Conservation (phyloP, 1,140 invertebrate species). For the Saxidomus purpurata region DNA sequence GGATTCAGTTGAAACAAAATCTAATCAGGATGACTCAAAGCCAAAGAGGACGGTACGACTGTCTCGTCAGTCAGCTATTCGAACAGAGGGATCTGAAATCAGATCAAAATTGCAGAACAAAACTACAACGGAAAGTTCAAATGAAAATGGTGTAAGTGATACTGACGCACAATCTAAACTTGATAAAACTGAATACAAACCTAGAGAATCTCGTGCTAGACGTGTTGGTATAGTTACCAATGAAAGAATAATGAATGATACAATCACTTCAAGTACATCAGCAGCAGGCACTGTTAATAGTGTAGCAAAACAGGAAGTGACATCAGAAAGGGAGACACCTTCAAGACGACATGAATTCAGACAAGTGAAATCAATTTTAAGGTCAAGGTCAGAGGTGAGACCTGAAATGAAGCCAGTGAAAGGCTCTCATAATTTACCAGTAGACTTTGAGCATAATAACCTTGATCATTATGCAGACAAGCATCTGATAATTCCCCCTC, state of each 20-base stretch:
- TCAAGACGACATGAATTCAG: constrained; percentile 29
- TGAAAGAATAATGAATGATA: background rate
- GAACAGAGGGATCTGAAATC: constrained; percentile 45
- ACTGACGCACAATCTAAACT: background rate
- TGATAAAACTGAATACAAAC: background rate
- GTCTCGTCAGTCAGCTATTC: constrained; percentile 25
- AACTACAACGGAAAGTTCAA: background rate
- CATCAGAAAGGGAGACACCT: background rate
- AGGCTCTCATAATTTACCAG: constrained; percentile 57
- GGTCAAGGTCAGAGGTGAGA: constrained; percentile 49
- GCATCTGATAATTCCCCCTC: constrained; percentile 29
- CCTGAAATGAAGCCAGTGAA: constrained; percentile 48
- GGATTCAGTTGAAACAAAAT: background rate
- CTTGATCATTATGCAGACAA: constrained; percentile 1
- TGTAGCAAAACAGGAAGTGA: constrained; percentile 8
- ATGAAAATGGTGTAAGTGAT: background rate
- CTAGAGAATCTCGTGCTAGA: background rate
- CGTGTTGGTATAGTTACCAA: constrained; percentile 4
- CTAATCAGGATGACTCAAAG: background rate
- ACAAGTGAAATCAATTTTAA: constrained; percentile 29
- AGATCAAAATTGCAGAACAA: constrained; percentile 29
- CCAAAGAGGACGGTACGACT: constrained; percentile 32
- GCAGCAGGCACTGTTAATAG: background rate
- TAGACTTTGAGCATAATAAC: constrained; percentile 50
- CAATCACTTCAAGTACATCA: background rate